A percentile compares a stretch with the other conserved stretches of the same genome.
Evolutionary conservation across 1,140 invertebrate genomes (phyloP).

Genomic region (Trypoxylus dichotomus): DNA sequence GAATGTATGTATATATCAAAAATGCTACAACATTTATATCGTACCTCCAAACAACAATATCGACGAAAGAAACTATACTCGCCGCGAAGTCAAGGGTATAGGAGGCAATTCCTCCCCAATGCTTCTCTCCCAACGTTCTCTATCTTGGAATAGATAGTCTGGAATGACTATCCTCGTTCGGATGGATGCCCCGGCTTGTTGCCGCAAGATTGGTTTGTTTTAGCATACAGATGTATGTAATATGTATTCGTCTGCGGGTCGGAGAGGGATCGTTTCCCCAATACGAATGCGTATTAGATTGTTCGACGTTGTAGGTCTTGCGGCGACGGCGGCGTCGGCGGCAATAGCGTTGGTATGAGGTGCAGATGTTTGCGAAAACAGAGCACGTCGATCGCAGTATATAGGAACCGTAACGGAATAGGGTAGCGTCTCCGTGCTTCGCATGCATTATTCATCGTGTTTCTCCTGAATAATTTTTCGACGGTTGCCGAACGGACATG

Average conservation of each 20-base stretch:
- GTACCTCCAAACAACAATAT: too few relatives aligned
- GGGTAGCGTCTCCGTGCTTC: background rate
- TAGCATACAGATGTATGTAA: slow-evolving; percentile 46
- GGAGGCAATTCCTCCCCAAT: too few relatives aligned
- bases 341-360: too few relatives aligned
- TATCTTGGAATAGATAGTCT: too few relatives aligned
- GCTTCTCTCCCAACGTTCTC: too few relatives aligned
- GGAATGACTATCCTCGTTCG: too few relatives aligned
- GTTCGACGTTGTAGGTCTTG: background rate
- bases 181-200: slow-evolving; percentile 39
- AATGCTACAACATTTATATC: too few relatives aligned
- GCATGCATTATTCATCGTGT: background rate
- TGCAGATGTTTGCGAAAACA: background rate
- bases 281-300: background rate
- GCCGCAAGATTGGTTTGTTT: slow-evolving; percentile 47
- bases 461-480: background rate
- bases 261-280: background rate
- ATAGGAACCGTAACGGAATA: background rate
- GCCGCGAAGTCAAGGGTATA: too few relatives aligned
- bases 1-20: too few relatives aligned
- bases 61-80: too few relatives aligned
- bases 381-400: background rate
- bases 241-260: slow-evolving; percentile 40
- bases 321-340: too few relatives aligned
- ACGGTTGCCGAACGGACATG: background rate